Percentiles rank a stretch among this genome's conserved stretches.
These are phyloP conservation scores for Paguma larvata DNA, from an alignment of 2,797 vertebrate species.

Conservation along the genomic window DNA sequence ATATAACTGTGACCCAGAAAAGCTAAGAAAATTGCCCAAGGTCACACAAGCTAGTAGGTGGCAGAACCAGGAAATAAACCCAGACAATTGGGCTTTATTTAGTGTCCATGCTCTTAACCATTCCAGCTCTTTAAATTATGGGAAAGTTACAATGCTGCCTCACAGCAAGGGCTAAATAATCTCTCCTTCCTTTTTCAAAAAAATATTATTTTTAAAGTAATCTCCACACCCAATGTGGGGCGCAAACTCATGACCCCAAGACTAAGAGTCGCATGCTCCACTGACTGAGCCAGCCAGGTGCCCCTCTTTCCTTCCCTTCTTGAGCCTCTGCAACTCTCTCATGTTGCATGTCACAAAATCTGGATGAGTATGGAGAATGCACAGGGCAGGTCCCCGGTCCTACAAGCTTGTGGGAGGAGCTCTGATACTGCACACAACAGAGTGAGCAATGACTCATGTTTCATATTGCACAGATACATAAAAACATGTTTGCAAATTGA, in stretches of 20 bases:
- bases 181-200: not conserved
- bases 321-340: not conserved
- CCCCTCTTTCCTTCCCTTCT: not conserved
- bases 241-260: not conserved
- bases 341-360: not conserved
- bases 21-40: constrained; percentile 31
- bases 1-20: not conserved
- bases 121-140: not conserved
- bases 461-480: not conserved
- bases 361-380: not conserved
- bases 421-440: not conserved
- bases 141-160: not conserved
- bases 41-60: not conserved
- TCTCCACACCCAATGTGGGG: not conserved
- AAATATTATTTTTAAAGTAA: not conserved
- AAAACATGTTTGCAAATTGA: constrained; percentile 25
- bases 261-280: not conserved
- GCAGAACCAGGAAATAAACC: constrained; percentile 48
- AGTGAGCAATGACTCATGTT: not conserved
- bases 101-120: constrained; percentile 4
- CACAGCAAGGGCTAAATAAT: not conserved
- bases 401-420: not conserved
- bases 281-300: not conserved
- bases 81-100: not conserved
- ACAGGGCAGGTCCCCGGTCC: not conserved